phyloP scores from a whole-genome alignment of 2,888 invertebrate genomes.

The Pollenia angustigena region DNA sequence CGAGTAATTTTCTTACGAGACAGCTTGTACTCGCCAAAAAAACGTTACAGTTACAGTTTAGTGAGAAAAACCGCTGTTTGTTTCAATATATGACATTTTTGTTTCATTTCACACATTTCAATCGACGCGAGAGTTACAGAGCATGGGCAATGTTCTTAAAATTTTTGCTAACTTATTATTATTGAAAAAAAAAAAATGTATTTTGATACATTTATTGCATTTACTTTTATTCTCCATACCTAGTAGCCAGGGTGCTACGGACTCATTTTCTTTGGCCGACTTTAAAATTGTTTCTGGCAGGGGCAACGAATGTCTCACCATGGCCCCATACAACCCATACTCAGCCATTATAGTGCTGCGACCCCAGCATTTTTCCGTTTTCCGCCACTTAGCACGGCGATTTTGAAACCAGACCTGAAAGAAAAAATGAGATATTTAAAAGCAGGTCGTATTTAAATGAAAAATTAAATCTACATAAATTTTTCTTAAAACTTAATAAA shows the following conservation, averaged over 20 bases:
- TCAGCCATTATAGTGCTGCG: conserved; percentile 99
- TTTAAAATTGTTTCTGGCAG: conserved; percentile 99
- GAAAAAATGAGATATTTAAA: conserved; percentile 57
- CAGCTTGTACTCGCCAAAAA: too few relatives aligned
- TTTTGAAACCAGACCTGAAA: conserved; percentile 98
- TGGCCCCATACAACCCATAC: conserved; percentile 99
- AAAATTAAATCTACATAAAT: too few relatives aligned
- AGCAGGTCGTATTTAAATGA: too few relatives aligned
- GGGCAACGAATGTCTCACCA: conserved; percentile 99
- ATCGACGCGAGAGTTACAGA: too few relatives aligned
- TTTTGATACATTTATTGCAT: conserved; percentile 80
- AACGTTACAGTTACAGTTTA: too few relatives aligned
- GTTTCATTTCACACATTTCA: too few relatives aligned
- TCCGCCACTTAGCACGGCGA: conserved; percentile 99
- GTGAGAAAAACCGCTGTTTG: too few relatives aligned
- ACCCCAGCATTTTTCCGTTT: conserved; percentile 99
- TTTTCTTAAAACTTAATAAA: too few relatives aligned
- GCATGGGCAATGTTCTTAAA: too few relatives aligned
- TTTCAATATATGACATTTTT: too few relatives aligned
- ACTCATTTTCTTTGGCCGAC: conserved; percentile 97
- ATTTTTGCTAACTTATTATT: background rate
- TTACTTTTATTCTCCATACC: conserved; percentile 88
- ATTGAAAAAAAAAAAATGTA: background rate
- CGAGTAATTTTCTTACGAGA: too few relatives aligned
- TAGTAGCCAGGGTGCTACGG: conserved; percentile 99